Base-by-base conservation (phyloP, 2,888 invertebrate species). In the Lasioglossum villosulum region DNA sequence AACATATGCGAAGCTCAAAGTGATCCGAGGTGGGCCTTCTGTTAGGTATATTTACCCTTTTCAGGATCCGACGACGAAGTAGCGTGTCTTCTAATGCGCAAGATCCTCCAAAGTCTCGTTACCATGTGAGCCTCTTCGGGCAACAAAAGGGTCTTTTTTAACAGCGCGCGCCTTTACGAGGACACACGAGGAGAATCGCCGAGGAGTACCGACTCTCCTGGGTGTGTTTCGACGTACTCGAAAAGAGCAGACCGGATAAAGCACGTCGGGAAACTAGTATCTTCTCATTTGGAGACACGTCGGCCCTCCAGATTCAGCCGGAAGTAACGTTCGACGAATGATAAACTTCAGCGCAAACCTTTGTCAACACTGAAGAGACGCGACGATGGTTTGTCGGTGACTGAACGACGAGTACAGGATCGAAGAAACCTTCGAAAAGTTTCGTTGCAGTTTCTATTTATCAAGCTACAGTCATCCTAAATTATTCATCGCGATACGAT, bases 91-190 rank as follows among this genome's bases (percentile, higher is more conserved):
- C 89, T 89, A 88, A 89, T 79, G 80, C 82, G 80, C 59, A 83
- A 80, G 76, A 71, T 78, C 80, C 84, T 86, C 84, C 42, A 89
- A 88, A 89, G 83, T 88, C 89, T 89, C 86, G 89, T 89, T 90
- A 86, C 78, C 68, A 66, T 80, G 80, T 63, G 80, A 80, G 77
- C 12, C 63, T 75, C 66, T 19, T 37, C 75, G 72, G 70, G 75
- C 81, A 82, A 76, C 87, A 80, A 83, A 85, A 76, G 78, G 78
- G 72, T 78, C 80, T 83, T 79, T 87, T 86, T 77, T n/a, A 89
- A 86, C 83, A 37, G 80, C 78, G 82, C 72, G 74, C 78, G 87
- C 86, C 82, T 84, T 89, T 89, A 87, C 79, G 82, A 85, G 83
- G 83, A 74, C 73, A 68, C 80, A 75, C 74, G 73, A 71, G 48